Conservation (phyloP, 2,888 invertebrate genomes). For the Tenodera sinensis region DNA sequence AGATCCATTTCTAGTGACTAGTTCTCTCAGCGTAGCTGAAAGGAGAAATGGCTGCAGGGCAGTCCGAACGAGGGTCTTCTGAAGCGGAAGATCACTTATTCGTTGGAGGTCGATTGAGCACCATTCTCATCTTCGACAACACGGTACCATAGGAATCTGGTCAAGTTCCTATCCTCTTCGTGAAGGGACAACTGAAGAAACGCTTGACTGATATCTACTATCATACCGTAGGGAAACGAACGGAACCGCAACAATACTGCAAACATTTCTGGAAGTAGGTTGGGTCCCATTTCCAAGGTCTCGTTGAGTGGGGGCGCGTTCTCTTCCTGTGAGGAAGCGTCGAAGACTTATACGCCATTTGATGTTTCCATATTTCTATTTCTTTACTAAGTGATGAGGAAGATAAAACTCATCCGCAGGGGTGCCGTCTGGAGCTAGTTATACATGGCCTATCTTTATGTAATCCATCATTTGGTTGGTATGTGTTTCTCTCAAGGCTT, state of each 20-base stretch:
- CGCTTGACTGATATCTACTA: not conserved
- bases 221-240: not conserved
- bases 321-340: not conserved
- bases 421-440: not conserved
- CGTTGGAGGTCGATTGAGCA: no score
- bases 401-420: not conserved
- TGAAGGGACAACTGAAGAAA: not conserved
- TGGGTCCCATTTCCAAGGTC: no score
- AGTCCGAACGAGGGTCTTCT: not conserved
- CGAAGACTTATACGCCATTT: not conserved
- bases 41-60: not conserved
- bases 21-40: not conserved
- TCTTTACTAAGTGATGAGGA: not conserved
- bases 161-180: not conserved
- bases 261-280: not conserved
- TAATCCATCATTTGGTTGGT: not conserved
- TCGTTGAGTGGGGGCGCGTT: not conserved
- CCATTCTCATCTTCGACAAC: no score
- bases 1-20: not conserved
- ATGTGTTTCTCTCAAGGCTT: not conserved
- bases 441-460: not conserved
- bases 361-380: not conserved
- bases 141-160: slow-evolving; percentile 6
- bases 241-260: no score
- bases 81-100: not conserved